Conservation (phyloP, 2,113 vertebrate species). For the Rattus rattus region DNA sequence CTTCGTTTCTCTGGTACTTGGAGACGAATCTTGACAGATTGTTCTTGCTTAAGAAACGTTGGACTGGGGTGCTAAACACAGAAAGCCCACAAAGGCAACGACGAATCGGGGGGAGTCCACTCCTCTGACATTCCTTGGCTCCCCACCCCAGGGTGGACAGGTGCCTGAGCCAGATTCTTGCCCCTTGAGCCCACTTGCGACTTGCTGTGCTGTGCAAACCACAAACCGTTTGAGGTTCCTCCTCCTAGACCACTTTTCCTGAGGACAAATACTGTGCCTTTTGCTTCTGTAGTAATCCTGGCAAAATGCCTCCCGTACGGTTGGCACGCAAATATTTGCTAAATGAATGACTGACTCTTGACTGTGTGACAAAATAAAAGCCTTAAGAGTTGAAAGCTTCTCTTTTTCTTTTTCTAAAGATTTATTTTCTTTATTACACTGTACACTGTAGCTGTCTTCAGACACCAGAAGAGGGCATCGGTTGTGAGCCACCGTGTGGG, state of each 20-base stretch:
- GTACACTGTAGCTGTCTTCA: no score
- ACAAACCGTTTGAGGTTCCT: neutral
- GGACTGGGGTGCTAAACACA: neutral
- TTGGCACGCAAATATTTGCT: constrained; percentile 35
- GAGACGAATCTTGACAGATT: neutral
- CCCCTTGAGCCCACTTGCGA: neutral
- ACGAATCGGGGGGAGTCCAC: fast-evolving
- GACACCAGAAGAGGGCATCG: no score
- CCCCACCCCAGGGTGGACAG: neutral
- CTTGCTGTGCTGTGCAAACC: neutral
- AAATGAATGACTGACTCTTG: constrained; percentile 21
- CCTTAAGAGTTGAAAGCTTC: neutral
- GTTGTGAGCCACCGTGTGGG: no score
- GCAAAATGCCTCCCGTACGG: neutral
- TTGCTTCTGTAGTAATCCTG: neutral
- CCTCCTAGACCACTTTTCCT: neutral
- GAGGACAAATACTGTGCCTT: neutral
- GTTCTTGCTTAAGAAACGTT: neutral
- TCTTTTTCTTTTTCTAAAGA: neutral
- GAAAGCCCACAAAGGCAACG: constrained; percentile 37
- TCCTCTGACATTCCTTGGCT: neutral
- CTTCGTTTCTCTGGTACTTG: neutral
- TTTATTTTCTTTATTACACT: no score
- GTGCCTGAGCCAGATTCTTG: neutral
- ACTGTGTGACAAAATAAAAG: constrained; percentile 37